Percentiles rank a stretch among this genome's conserved stretches.
Conservation (phyloP, 2,888 invertebrate genomes). For the Heliconius aoede region DNA sequence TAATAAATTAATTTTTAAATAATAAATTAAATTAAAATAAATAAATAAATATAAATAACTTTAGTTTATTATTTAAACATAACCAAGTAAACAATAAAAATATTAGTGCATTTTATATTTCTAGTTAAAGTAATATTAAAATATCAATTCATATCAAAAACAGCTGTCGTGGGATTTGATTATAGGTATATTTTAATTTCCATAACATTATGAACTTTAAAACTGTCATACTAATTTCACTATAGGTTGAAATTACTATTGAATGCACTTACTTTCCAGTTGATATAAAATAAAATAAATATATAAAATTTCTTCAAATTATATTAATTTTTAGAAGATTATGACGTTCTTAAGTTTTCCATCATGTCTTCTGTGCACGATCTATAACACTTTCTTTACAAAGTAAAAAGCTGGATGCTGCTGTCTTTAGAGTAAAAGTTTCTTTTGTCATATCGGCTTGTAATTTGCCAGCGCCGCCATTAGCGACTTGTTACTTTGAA, state of each 20-base stretch:
- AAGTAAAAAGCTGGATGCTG: slow-evolving; percentile 7
- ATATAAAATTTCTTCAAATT: background rate
- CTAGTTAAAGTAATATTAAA: background rate
- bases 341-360: background rate
- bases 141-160: background rate
- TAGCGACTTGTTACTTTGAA: background rate
- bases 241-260: no score
- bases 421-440: slow-evolving; percentile 16
- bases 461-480: slow-evolving; percentile 13
- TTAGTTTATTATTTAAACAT: no score
- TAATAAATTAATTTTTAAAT: no score
- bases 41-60: no score
- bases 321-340: background rate
- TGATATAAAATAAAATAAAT: no score
- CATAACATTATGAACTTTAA: no score
- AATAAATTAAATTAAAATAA: no score
- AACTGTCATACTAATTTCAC: no score
- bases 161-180: background rate
- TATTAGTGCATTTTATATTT: no score
- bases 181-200: no score
- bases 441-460: slow-evolving; percentile 30
- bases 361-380: background rate
- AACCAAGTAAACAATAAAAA: no score
- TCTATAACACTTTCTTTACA: background rate
- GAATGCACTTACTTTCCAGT: no score